Evolutionary conservation across 2,113 vertebrate species (phyloP), one percentile per base, ranked within the genome.

Genomic region (Pterocles orientalis): DNA sequence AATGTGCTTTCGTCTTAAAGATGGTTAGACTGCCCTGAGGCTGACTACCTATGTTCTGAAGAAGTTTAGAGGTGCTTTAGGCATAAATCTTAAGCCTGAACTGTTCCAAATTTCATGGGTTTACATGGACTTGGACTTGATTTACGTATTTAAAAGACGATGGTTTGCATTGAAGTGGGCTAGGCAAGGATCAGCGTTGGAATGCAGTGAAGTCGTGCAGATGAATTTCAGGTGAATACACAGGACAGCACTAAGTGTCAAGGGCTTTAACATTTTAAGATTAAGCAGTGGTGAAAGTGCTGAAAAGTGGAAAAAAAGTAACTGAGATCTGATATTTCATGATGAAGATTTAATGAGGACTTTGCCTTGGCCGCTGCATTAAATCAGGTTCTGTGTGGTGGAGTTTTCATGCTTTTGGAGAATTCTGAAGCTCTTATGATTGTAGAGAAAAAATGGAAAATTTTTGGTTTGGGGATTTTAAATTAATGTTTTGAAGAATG

Each of bases 1-100:
- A 7, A 5, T 0, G 21, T 43, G 33, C 34, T n/a, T 36, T 23
- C 14, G 2, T 34, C 1, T 47, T 18, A 2, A 3, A 56, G 65
- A 13, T 0, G 4, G 5, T 8, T 36, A 53, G 45, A 7, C 60
- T 82, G 2, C 3, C 50, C 43, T 7, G 48, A 60, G 45, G 48
- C 34, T 34, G 12, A 0, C 54, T 39, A 2, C 50, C 51, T 8
- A 4, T 0, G 2, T 1, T 85, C 61, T 50, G 66, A 26, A 41
- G 75, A 71, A 43, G 41, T 48, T n/a, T 33, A 60, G 65, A 51
- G 45, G 17, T 65, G 43, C 31, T 56, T 60, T 2, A 36, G 56
- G 39, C 48, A 13, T 36, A 76, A 61, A 53, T 71, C 84, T 14
- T 8, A 24, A 54, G 48, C 41, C 57, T 70, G 15, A 26, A 36